phyloP scores from a whole-genome alignment of 2,797 vertebrate genomes.

The Dallia pectoralis region DNA sequence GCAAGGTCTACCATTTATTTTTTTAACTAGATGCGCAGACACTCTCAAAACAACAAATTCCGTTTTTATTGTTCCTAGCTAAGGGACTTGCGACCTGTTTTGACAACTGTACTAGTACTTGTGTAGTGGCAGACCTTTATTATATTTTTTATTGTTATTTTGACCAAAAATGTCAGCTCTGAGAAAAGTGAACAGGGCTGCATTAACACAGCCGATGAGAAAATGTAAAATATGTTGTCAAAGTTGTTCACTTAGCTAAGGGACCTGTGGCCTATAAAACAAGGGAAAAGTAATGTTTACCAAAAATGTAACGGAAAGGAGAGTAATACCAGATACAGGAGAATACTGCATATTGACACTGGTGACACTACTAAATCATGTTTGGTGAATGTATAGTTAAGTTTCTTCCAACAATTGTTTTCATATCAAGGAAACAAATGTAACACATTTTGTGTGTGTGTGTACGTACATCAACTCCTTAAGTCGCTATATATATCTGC shows the following conservation, averaged over 20 bases:
- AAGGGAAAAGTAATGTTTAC: neutral
- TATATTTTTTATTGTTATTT: too few relatives aligned
- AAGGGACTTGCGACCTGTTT: neutral
- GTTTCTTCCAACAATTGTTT: constrained; percentile 19
- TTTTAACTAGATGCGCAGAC: neutral
- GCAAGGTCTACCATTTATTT: neutral
- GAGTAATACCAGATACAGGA: neutral
- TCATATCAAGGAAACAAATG: neutral
- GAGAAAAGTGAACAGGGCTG: too few relatives aligned
- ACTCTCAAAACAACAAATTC: neutral
- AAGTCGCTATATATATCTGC: constrained; percentile 46
- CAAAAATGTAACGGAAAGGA: neutral
- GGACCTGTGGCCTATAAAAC: neutral
- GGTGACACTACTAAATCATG: neutral
- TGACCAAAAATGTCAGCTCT: too few relatives aligned
- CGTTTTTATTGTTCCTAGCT: neutral
- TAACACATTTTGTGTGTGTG: neutral
- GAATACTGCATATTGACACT: neutral
- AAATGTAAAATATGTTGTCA: neutral
- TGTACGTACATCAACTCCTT: too few relatives aligned
- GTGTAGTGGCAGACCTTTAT: too few relatives aligned
- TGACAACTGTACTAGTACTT: neutral
- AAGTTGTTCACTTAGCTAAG: neutral
- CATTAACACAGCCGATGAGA: too few relatives aligned
- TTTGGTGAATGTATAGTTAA: neutral